phyloP scores from a whole-genome alignment of 2,797 vertebrate genomes.

The Ataeniobius toweri region DNA sequence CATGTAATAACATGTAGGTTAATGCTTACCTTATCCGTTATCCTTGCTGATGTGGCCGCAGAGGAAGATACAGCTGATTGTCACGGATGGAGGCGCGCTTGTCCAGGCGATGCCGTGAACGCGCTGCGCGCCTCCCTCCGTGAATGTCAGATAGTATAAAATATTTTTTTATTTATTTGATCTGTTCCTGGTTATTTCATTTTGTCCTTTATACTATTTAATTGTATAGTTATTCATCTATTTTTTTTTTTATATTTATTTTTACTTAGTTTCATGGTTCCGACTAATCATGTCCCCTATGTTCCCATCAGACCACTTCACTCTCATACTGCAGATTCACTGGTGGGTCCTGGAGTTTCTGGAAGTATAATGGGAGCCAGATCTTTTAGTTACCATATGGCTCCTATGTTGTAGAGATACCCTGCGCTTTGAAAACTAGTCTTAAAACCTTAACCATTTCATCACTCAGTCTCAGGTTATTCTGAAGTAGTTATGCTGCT shows the following conservation, averaged over 20 bases:
- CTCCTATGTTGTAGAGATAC: not conserved
- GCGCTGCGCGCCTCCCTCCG: constrained; percentile 48
- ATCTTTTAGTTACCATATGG: not conserved
- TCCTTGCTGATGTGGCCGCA: constrained; percentile 11
- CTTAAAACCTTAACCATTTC: not conserved
- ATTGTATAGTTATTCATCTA: not conserved
- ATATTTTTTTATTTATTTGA: not conserved
- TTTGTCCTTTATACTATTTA: too few species aligned
- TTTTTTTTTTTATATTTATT: not conserved
- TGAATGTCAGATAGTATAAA: not conserved
- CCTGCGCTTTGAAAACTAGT: not conserved
- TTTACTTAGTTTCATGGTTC: not conserved
- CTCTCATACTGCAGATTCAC: not conserved
- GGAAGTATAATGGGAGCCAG: not conserved
- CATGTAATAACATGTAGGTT: not conserved
- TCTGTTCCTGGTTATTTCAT: not conserved
- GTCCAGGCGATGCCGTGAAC: constrained; percentile 35
- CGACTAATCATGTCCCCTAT: not conserved
- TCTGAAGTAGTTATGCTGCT: too few species aligned
- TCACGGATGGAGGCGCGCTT: constrained; percentile 56
- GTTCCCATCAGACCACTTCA: not conserved
- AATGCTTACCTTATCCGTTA: constrained; percentile 50
- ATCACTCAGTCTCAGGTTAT: not conserved
- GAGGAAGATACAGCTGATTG: constrained; percentile 21
- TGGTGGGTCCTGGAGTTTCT: too few species aligned